Conservation (phyloP, 2,888 invertebrate species). For the Drosophila villosipedis region DNA sequence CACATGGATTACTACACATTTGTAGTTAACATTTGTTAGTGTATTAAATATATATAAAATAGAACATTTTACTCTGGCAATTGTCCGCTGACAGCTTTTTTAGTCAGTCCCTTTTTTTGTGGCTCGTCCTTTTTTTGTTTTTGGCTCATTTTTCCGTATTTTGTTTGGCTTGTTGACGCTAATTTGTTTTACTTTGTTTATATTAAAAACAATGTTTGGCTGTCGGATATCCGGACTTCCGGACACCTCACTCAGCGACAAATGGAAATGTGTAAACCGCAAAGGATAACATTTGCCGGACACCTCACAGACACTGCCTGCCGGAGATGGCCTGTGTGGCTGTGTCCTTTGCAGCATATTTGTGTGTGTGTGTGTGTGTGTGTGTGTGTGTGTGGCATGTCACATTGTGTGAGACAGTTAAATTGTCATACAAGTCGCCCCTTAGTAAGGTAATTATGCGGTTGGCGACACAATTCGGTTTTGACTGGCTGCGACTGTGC, state of each 20-base stretch:
- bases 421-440: constrained; percentile 69
- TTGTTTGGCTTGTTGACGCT: constrained; percentile 55
- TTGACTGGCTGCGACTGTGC: constrained; percentile 37
- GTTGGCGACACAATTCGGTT: constrained; percentile 47
- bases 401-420: constrained; percentile 76
- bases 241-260: constrained; percentile 50
- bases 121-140: neutral
- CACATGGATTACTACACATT: neutral
- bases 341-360: constrained; percentile 37
- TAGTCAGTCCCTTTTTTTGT: constrained; percentile 10
- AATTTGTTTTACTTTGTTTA: constrained; percentile 81
- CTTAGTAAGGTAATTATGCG: constrained; percentile 71
- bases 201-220: constrained; percentile 76
- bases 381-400: constrained; percentile 29
- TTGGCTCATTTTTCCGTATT: neutral
- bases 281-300: constrained; percentile 72
- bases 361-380: constrained; percentile 19
- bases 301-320: constrained; percentile 43
- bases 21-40: neutral
- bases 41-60: constrained; percentile 50
- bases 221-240: constrained; percentile 44
- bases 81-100: constrained; percentile 32
- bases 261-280: constrained; percentile 73
- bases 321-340: constrained; percentile 25
- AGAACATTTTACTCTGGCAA: constrained; percentile 62